Evolutionary conservation across 2,888 invertebrate genomes (phyloP).

Genomic region (Dysmachus trigonus): DNA sequence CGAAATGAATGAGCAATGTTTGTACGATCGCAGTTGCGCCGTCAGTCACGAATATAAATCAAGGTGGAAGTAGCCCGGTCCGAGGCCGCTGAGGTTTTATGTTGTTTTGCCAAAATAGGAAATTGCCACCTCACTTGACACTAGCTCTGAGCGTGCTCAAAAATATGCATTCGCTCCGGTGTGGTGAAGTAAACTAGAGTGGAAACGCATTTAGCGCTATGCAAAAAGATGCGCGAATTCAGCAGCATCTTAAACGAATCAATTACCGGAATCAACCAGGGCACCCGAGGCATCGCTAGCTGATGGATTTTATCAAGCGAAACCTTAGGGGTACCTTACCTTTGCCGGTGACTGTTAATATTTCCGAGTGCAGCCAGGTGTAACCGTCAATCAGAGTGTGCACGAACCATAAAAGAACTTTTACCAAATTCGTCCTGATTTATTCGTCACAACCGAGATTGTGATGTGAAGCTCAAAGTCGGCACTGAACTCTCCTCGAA

Average conservation of each 20-base stretch:
- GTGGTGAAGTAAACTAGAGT: background rate
- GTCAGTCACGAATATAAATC: background rate
- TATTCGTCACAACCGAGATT: background rate
- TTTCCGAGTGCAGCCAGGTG: background rate
- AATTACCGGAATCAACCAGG: background rate
- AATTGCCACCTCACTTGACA: background rate
- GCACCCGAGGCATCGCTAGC: background rate
- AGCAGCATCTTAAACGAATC: slow-evolving; percentile 2
- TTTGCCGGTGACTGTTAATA: background rate
- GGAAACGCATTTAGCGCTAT: background rate
- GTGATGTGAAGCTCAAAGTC: background rate
- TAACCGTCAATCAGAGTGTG: background rate
- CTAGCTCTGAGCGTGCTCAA: background rate
- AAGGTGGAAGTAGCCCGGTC: background rate
- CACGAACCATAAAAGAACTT: background rate
- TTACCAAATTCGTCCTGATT: background rate
- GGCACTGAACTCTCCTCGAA: background rate
- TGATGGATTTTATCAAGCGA: background rate
- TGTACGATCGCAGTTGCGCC: background rate
- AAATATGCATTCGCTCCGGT: background rate
- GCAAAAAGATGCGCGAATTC: background rate
- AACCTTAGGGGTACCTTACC: background rate
- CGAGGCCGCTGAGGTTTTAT: background rate
- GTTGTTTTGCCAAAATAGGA: background rate
- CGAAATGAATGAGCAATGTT: slow-evolving; percentile 26